Evolutionary conservation across 1,140 invertebrate genomes (phyloP).

Genomic region (Calosoma granatense): DNA sequence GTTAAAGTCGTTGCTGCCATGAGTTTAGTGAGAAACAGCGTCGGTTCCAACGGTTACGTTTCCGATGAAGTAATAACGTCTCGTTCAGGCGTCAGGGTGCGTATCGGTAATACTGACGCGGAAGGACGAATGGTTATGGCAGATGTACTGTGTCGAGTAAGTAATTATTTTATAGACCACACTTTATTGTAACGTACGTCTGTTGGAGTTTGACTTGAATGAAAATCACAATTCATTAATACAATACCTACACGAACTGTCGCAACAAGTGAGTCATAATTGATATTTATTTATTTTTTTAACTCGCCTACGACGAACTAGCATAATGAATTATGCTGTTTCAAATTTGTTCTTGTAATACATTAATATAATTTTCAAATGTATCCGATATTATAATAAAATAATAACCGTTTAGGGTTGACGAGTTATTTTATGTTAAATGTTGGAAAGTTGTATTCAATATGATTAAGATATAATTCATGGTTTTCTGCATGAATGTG

Average conservation of each 20-base stretch:
- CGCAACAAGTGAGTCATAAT: not conserved
- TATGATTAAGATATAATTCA: no score
- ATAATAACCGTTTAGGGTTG: no score
- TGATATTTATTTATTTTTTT: not conserved
- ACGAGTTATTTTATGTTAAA: no score
- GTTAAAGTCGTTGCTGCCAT: conserved; percentile 79
- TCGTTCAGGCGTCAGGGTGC: conserved; percentile 70
- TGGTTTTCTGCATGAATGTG: no score
- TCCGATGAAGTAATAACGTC: conserved; percentile 84
- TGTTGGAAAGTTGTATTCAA: no score
- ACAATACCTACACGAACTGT: not conserved
- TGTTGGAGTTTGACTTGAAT: no score
- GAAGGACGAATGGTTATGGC: conserved; percentile 94
- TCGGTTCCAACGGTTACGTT: conserved; percentile 85
- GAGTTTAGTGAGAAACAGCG: conserved; percentile 83
- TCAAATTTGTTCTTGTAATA: no score
- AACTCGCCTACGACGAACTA: no score
- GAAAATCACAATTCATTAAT: conserved; percentile 6
- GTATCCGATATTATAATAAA: no score
- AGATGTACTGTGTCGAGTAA: conserved; percentile 72
- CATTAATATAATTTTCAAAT: no score
- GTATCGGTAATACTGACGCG: conserved; percentile 91
- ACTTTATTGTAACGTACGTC: no score
- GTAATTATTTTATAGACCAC: conserved; percentile 18
- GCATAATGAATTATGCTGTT: no score